Percentiles rank a stretch among this genome's conserved stretches.
Conservation (phyloP, 2,888 invertebrate genomes). For the Sclerodermus sp. region DNA sequence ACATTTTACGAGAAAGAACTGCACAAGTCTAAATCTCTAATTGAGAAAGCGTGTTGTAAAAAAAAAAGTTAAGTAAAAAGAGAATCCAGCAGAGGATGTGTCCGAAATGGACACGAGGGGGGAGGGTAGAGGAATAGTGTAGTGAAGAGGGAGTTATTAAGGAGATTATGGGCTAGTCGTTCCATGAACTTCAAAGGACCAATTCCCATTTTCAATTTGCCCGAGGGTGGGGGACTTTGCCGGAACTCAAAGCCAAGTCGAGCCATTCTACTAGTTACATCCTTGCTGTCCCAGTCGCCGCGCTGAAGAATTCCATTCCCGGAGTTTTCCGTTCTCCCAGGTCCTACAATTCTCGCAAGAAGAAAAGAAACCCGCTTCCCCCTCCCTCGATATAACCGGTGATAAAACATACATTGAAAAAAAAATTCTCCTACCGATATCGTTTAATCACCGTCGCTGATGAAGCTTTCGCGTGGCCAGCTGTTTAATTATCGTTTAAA, state of each 20-base stretch:
- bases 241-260: slow-evolving; percentile 35
- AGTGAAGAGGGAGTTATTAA: slow-evolving; percentile 43
- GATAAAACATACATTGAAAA: too few relatives aligned
- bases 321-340: slow-evolving; percentile 10
- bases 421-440: too few relatives aligned
- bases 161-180: slow-evolving; percentile 46
- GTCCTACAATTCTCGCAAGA: slow-evolving; percentile 4
- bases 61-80: not conserved
- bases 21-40: too few relatives aligned
- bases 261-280: slow-evolving; percentile 21
- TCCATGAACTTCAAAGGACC: slow-evolving; percentile 53
- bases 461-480: too few relatives aligned
- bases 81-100: not conserved
- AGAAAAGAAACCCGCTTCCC: not conserved
- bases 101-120: not conserved
- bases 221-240: slow-evolving; percentile 2
- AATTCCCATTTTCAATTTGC: slow-evolving; percentile 54
- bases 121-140: slow-evolving; percentile 1
- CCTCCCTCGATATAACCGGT: too few relatives aligned
- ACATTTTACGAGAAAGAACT: too few relatives aligned
- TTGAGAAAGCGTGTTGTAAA: too few relatives aligned
- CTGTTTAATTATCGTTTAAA: too few relatives aligned
- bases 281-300: slow-evolving; percentile 22
- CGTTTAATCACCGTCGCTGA: too few relatives aligned
- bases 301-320: slow-evolving; percentile 28